Evolutionary conservation across 2,888 invertebrate genomes (phyloP), one percentile per base, ranked within the genome.

Genomic region (Stratiomys singularior): DNA sequence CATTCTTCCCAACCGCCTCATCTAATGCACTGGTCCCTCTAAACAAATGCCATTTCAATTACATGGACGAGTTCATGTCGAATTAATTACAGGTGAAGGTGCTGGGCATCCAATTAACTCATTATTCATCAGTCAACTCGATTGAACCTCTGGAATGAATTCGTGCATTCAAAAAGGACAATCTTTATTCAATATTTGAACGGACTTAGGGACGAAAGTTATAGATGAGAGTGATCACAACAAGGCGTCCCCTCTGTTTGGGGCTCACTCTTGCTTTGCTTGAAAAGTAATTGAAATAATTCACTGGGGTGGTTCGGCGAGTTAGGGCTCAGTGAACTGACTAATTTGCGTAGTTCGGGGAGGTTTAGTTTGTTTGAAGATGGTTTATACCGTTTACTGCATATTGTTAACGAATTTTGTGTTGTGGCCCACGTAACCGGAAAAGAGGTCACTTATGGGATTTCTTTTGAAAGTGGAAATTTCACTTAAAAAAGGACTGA

Each of bases 71-170:
- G 27, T 60, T 78, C 76, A 46, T 28, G 58, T 56, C 67, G 67
- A 66, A 76, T 78, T 78, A 78, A 78, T 76, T 78, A 46, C 78
- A 78, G 27, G 27, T 72, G 72, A 67, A 78, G 28, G 74, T 60
- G 74, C 44, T 74, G 21, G 23, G 23, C 60, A 74, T 60, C 60
- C 74, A 74, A 74, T 60, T 74, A 60, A 74, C 74, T 74, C 74
- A 60, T 74, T 74, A 74, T 58, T 74, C 74, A 74, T 23, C 25
- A 60, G 74, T 74, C 74, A 74, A 74, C 74, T 74, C 58, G 74
- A 37, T 60, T 74, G 44, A 15, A 60, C 74, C 60, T 23, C 74
- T 58, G 15, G 25, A 74, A 60, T 74, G 74, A 58, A 58, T 69
- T 46, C 47, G 21, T 21, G 25, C 18, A 11, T 4, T 9, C 37